Evolutionary conservation across 2,113 vertebrate species (phyloP), one percentile per base, ranked within the genome.

Genomic region (Gymnogyps californianus): DNA sequence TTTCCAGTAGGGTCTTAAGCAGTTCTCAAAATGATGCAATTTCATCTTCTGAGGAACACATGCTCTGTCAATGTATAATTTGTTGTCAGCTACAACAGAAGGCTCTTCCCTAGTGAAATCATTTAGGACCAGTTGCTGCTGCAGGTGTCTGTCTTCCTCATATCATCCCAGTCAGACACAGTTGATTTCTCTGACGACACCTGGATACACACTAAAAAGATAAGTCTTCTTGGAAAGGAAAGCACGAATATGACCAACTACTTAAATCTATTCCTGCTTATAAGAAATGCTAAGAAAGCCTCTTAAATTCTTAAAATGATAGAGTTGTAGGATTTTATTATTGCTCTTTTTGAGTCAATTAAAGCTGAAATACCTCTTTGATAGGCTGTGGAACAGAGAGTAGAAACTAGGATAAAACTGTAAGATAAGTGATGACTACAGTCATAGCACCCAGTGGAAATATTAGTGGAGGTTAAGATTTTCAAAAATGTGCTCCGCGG

Each of bases 401-500:
- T 2, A 69, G 55, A 29, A 90, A 47, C 20, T 2, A 22, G 61
- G 57, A 25, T 42, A 17, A 18, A 72, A 59, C 64, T 46, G 54
- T 8, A 11, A 28, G 5, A 0, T 0, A 16, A 34, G 52, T 17
- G 61, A n/a, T 32, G 52, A 31, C 51, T 47, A 7, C 25, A 67
- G 61, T 34, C 28, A 28, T 1, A 16, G 82, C 36, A 44, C 46
- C 8, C 59, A 9, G 7, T 6, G 57, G 52, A 20, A 69, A 64
- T 51, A 74, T 17, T 44, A 65, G 54, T 2, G 1, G 16, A 78
- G 31, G 58, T 6, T 24, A 20, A 69, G 75, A n/a, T 15, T 49
- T 44, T 90, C 7, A 66, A 40, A 51, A 88, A 6, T 24, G 1
- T 1, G 24, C 32, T 80, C 85, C 0, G 0, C 0, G 1, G 38